Base-by-base conservation (phyloP, 2,888 invertebrate species). In the Microctonus aethiopoides region DNA sequence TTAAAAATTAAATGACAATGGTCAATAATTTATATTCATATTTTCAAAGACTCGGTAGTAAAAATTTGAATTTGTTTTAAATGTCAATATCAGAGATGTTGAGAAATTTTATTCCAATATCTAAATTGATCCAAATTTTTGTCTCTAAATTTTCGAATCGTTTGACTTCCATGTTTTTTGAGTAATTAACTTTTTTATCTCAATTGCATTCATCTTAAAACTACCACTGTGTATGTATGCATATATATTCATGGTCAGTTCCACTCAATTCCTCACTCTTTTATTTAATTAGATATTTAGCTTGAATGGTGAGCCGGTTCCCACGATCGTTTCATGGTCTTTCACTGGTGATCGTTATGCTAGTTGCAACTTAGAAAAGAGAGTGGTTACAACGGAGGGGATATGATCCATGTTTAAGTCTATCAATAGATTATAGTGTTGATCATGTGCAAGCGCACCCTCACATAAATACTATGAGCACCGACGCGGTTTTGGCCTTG, bases 241-340 rank as follows among this genome's bases (percentile, higher is more conserved):
- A 36, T 36, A 36, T 36, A 36, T 10, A 34, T 2, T 36, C 64
- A 56, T 61, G 67, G 51, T 69, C 57, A 39, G n/a, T n/a, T n/a
- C n/a, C n/a, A n/a, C n/a, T n/a, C n/a, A n/a, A n/a, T n/a, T 9
- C 26, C 66, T 75, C 68, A 51, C 68, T 71, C 59, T 59, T 64
- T 74, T 60, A 71, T 59, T 34, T 70, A 64, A 71, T 73, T 69
- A 72, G 71, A 73, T 77, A 76, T 77, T 77, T 76, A 74, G 76
- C 74, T 70, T 70, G 68, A 71, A 74, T 73, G 71, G 71, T 66
- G 71, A 76, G 74, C 76, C 74, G 79, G 78, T 81, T 81, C 82
- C 82, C 82, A 82, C 82, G 82, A 82, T 81, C 81, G 81, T 79
- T 82, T 82, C 82, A 81, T 76, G 81, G 80, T 81, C 82, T 80